Conservation (phyloP, 2,797 vertebrate species). For the Champsocephalus gunnari region DNA sequence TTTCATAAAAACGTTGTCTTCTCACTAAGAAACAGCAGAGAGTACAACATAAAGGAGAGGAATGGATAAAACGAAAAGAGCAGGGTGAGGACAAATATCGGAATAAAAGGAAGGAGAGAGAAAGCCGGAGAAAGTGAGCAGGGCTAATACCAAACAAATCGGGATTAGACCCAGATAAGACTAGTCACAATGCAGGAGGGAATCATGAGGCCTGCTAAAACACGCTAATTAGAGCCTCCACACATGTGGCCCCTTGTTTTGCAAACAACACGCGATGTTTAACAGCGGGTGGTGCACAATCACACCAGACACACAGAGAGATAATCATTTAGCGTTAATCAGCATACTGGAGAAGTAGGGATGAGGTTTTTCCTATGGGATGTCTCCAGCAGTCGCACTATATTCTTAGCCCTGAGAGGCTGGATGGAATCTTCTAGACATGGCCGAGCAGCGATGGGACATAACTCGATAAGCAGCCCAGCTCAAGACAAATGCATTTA, state of each 20-base stretch:
- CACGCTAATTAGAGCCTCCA: slow-evolving; percentile 72
- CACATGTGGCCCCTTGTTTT: slow-evolving; percentile 76
- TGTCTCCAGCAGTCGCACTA: slow-evolving; percentile 13
- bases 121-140: slow-evolving; percentile 41
- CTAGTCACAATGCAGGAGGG: slow-evolving; percentile 71
- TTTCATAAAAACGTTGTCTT: neutral
- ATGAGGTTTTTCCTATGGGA: slow-evolving; percentile 41
- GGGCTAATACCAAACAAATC: slow-evolving; percentile 77
- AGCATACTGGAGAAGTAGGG: slow-evolving; percentile 38
- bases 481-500: slow-evolving; percentile 71
- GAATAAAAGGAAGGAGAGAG: slow-evolving; percentile 45
- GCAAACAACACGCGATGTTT: slow-evolving; percentile 72
- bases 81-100: slow-evolving; percentile 44
- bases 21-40: neutral
- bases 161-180: slow-evolving; percentile 82
- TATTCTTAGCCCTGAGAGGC: slow-evolving; percentile 60
- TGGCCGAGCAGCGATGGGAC: slow-evolving; percentile 35
- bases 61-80: slow-evolving; percentile 47
- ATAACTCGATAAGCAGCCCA: slow-evolving; percentile 72
- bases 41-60: slow-evolving; percentile 27
- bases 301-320: slow-evolving; percentile 67
- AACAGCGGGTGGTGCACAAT: slow-evolving; percentile 73
- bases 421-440: slow-evolving; percentile 43
- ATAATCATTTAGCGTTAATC: slow-evolving; percentile 67
- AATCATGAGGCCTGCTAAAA: slow-evolving; percentile 72